Percentiles rank a stretch among this genome's conserved stretches.
Evolutionary conservation across 2,797 vertebrate species (phyloP).

Genomic region (Ispidina lecontei): DNA sequence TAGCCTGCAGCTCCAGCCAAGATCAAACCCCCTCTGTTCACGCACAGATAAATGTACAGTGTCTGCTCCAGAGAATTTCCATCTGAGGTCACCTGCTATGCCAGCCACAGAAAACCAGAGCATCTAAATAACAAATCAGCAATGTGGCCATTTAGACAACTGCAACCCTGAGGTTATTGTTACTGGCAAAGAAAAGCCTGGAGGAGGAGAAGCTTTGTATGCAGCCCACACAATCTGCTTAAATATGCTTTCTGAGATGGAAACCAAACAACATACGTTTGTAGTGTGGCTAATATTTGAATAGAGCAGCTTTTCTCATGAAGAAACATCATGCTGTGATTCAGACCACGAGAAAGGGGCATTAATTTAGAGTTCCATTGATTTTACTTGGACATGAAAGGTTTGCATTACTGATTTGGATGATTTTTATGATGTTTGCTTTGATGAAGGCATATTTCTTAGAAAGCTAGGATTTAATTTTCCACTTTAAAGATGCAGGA

Average conservation of each 20-base stretch:
- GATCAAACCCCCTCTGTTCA: constrained; percentile 44
- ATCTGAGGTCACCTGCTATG: constrained; percentile 51
- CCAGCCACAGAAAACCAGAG: constrained; percentile 22
- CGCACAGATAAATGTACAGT: constrained; percentile 28
- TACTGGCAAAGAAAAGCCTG: neutral
- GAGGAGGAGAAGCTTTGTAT: constrained; percentile 18
- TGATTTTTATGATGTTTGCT: constrained; percentile 13
- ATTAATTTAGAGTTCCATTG: constrained; percentile 35
- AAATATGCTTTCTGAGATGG: constrained; percentile 7
- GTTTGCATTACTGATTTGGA: neutral
- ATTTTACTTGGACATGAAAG: constrained; percentile 28
- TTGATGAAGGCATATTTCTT: neutral
- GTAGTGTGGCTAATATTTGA: neutral
- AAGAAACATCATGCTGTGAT: neutral
- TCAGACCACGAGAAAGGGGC: constrained; percentile 19
- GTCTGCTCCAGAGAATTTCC: constrained; percentile 40
- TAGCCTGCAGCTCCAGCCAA: constrained; percentile 55
- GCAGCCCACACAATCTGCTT: constrained; percentile 34
- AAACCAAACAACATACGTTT: neutral
- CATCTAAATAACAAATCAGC: constrained; percentile 42
- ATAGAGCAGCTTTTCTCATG: neutral
- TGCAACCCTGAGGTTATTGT: constrained; percentile 12
- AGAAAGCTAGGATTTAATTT: neutral
- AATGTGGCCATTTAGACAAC: neutral
- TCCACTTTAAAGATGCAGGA: neutral